A percentile compares a stretch with the other conserved stretches of the same genome.
Conservation (phyloP, 2,113 vertebrate genomes). For the Acanthochromis polyacanthus region DNA sequence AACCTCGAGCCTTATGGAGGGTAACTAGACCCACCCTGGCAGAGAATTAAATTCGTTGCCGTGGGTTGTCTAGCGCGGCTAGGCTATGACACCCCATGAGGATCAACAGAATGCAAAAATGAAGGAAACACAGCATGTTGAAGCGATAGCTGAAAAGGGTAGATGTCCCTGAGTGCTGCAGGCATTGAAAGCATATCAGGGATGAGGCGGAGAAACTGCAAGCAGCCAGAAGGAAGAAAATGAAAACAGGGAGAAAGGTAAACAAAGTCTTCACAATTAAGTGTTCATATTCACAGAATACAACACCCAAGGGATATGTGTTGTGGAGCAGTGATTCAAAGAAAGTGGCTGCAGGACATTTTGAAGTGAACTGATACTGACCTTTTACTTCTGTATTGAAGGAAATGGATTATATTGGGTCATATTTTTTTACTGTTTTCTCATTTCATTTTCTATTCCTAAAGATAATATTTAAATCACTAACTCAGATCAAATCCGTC, state of each 20-base stretch:
- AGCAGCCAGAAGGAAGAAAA: constrained; percentile 50
- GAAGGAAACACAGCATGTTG: constrained; percentile 19
- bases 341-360: neutral
- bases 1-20: too few relatives aligned
- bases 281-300: constrained; percentile 17
- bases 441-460: neutral
- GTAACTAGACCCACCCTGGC: too few relatives aligned
- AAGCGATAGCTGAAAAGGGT: constrained; percentile 31
- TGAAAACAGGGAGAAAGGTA: constrained; percentile 52
- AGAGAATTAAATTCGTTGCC: too few relatives aligned
- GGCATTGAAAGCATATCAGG: constrained; percentile 56
- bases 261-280: constrained; percentile 51
- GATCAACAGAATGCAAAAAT: constrained; percentile 43
- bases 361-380: neutral
- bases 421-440: neutral
- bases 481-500: too few relatives aligned
- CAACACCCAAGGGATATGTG: neutral
- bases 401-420: neutral
- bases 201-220: constrained; percentile 52
- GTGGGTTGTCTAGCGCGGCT: too few relatives aligned
- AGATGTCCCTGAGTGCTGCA: constrained; percentile 67
- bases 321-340: constrained; percentile 10
- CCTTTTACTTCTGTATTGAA: neutral
- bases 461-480: too few relatives aligned
- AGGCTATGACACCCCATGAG: constrained; percentile 14